phyloP scores from a whole-genome alignment of 2,888 invertebrate species.

The Ichneumoninae sp. region DNA sequence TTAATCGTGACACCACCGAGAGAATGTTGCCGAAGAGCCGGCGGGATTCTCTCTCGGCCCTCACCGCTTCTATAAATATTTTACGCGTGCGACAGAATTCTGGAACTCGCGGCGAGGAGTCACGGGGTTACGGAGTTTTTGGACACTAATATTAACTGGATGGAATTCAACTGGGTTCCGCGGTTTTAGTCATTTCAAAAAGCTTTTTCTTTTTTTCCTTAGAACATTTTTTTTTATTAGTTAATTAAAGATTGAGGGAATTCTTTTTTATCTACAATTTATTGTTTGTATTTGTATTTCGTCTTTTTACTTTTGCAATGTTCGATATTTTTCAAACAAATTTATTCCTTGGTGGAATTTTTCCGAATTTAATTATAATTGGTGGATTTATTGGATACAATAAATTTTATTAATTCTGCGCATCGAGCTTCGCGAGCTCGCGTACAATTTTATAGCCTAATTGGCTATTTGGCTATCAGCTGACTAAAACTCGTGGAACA shows the following conservation, averaged over 20 bases:
- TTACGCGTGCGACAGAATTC: conserved; percentile 25
- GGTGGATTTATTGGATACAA: too few species aligned
- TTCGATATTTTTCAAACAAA: background rate
- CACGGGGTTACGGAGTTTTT: conserved; percentile 5
- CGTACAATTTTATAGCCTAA: background rate
- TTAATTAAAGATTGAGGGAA: background rate
- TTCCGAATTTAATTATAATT: too few species aligned
- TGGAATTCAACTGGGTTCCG: background rate
- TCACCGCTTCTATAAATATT: background rate
- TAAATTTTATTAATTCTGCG: too few species aligned
- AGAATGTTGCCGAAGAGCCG: conserved; percentile 18
- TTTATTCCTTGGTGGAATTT: background rate
- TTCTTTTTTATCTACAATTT: background rate
- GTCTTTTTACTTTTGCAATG: background rate
- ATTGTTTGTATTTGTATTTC: background rate
- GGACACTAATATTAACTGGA: background rate
- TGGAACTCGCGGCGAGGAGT: background rate
- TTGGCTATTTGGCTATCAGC: background rate
- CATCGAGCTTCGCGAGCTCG: background rate
- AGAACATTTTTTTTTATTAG: background rate
- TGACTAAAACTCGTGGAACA: background rate
- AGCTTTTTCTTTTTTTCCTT: background rate
- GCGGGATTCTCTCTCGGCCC: conserved; percentile 24
- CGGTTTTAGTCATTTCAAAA: background rate
- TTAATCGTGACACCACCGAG: conserved; percentile 36